These are phyloP conservation scores for Pristionchus exspectatus DNA, from an alignment of 2,888 invertebrate species.

Conservation along the genomic window DNA sequence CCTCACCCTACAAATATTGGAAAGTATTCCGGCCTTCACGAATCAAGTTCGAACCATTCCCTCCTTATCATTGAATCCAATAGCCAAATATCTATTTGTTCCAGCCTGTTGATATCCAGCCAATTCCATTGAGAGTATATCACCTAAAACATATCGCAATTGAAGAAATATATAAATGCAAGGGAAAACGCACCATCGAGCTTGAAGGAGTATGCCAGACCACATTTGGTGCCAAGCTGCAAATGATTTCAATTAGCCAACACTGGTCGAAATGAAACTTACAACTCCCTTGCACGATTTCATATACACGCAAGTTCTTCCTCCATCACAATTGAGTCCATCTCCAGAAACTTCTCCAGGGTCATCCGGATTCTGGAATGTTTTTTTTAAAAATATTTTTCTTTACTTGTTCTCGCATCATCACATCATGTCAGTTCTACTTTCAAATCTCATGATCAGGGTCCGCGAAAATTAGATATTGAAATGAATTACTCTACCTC, in stretches of 20 bases:
- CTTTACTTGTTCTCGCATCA: no score
- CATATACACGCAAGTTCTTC: conserved; percentile 39
- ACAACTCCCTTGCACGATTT: conserved; percentile 26
- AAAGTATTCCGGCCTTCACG: no score
- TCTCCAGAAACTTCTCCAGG: background rate
- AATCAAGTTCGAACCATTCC: conserved; percentile 20
- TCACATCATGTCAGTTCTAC: no score
- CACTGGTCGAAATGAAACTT: background rate
- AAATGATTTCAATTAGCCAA: background rate
- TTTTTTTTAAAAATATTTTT: background rate
- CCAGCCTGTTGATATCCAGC: conserved; percentile 1
- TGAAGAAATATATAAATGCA: background rate
- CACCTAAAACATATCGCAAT: background rate
- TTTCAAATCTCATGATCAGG: background rate
- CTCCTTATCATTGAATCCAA: conserved; percentile 12
- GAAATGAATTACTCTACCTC: background rate
- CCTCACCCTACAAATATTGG: background rate
- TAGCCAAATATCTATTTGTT: background rate
- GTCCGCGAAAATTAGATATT: background rate
- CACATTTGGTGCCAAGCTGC: background rate
- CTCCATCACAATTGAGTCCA: background rate
- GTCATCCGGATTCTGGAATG: background rate
- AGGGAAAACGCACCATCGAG: background rate
- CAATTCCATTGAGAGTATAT: conserved; percentile 21
- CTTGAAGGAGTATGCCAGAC: conserved; percentile 31